A percentile compares a stretch with the other conserved stretches of the same genome.
Conservation (phyloP, 2,113 vertebrate genomes). For the Raja brachyura region DNA sequence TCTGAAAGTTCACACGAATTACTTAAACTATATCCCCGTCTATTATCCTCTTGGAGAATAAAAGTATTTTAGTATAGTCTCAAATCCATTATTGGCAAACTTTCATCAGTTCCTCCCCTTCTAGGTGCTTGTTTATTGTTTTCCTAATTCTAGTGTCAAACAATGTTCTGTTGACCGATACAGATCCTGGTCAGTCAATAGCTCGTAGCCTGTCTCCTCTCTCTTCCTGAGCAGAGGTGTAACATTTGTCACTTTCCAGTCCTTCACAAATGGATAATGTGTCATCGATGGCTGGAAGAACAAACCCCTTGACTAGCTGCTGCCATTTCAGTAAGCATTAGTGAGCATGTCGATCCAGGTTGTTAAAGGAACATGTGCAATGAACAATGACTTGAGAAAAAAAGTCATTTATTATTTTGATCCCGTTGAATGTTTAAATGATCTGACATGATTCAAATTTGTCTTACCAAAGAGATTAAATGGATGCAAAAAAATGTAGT, state of each 20-base stretch:
- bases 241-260: background rate
- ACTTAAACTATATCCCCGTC: background rate
- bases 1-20: background rate
- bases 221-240: background rate
- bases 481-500: background rate
- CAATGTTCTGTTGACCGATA: background rate
- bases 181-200: background rate
- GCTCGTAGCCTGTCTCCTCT: background rate
- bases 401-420: background rate
- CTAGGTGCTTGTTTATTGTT: background rate
- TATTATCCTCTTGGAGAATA: background rate
- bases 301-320: background rate
- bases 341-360: background rate
- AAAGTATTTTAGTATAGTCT: background rate
- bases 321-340: background rate
- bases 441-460: background rate
- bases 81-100: background rate
- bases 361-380: background rate
- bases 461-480: background rate
- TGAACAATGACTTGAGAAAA: background rate
- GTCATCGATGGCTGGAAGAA: background rate
- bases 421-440: background rate
- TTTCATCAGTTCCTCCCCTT: background rate
- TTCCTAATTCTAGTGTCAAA: background rate
- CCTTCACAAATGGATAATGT: background rate